phyloP scores from a whole-genome alignment of 2,113 vertebrate species.

The Rattus rattus region DNA sequence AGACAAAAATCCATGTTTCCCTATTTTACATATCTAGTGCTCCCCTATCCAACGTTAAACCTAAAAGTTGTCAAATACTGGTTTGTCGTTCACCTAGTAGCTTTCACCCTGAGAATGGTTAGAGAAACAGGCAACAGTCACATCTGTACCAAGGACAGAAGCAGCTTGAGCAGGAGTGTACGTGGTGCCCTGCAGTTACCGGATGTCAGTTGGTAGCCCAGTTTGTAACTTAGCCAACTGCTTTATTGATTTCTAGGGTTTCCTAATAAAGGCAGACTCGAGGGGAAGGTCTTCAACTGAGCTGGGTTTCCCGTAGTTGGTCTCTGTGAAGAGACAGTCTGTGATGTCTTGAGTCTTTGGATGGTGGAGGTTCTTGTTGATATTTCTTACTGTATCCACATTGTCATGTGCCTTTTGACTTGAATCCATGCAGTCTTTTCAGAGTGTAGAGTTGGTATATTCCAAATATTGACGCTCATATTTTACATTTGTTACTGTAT shows the following conservation, averaged over 20 bases:
- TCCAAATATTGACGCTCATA: no score
- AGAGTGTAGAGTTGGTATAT: no score
- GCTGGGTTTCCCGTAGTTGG: constrained; percentile 79
- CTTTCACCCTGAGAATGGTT: constrained; percentile 27
- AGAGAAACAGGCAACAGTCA: constrained; percentile 21
- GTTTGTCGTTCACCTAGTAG: constrained; percentile 18
- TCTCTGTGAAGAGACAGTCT: constrained; percentile 84
- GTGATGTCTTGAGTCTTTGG: no score
- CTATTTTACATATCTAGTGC: constrained; percentile 69
- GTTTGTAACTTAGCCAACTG: constrained; percentile 71
- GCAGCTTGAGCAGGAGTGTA: not conserved
- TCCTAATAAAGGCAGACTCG: constrained; percentile 80
- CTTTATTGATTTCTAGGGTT: not conserved
- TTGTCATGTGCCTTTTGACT: no score
- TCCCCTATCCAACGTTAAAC: constrained; percentile 67
- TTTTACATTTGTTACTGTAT: no score
- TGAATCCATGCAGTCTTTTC: no score
- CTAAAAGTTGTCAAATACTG: constrained; percentile 21
- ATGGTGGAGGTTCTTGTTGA: no score
- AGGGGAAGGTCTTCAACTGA: constrained; percentile 80
- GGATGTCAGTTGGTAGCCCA: constrained; percentile 78
- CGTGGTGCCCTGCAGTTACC: not conserved
- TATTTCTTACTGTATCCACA: no score
- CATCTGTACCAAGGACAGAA: not conserved
- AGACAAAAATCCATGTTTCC: not conserved